Evolutionary conservation across 2,113 vertebrate genomes (phyloP), one percentile per base, ranked within the genome.

Genomic region (Rhinopomastus cyanomelas): DNA sequence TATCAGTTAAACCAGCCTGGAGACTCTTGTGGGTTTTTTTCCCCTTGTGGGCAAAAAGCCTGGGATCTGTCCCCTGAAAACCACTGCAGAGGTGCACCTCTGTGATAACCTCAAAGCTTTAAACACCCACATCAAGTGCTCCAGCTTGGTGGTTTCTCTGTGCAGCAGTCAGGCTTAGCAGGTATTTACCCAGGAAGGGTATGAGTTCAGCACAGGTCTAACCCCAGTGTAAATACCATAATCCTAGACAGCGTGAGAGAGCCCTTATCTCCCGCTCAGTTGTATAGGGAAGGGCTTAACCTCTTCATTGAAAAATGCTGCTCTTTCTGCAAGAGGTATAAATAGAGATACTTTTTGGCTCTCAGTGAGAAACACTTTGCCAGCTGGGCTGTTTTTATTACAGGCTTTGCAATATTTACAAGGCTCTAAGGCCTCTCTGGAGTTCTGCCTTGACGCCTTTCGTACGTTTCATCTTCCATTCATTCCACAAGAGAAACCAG

Each of bases 351-450:
- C 49, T 84, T 67, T 42, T 44, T 86, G 88, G 69, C 88, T 86
- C 44, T 29, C 73, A 39, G 34, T 20, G 44, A 56, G 65, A 16
- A 34, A 10, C 61, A 14, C 34, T 81, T 56, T 95, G 83, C 90
- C 81, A 88, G 73, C 92, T 71, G n/a, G 34, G 73, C 52, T 56
- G 27, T 56, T 75, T 67, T 74, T 67, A 32, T 29, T 64, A 25
- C 27, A 81, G 49, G 44, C 44, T 91, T 64, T 92, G 83, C 86
- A 86, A 9, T 68, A 90, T 93, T 90, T 86, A 69, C 81, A 65
- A 68, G 69, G 61, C 9, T 91, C 81, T 81, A 86, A 86, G 73
- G 52, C 34, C 81, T 56, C 67, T 84, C 82, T 71, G 75, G 61
- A 88, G 26, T 29, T 84, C 21, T 78, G 74, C 69, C 53, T 57